Evolutionary conservation across 1,140 invertebrate species (phyloP), one percentile per base, ranked within the genome.

Genomic region (Mya arenaria): DNA sequence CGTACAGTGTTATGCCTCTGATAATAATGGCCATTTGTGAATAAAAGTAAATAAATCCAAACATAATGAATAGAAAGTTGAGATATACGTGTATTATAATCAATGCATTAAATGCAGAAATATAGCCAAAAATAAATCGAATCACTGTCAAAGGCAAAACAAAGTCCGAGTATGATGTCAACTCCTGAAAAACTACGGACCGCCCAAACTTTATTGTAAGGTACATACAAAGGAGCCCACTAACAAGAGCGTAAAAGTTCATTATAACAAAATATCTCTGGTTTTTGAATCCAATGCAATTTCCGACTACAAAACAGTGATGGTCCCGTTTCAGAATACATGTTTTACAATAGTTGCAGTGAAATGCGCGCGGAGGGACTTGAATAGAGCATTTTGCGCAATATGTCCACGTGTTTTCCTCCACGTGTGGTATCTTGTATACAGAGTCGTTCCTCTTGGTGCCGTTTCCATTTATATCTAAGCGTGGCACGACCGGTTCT

Each of bases 271-370:
- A 99, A 91, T 97, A 99, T 87, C 98, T 94, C 87, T 97, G 96
- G 92, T 99, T 99, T 75, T 94, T 94, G 89, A 98, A 96, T 0
- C 98, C 98, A 28, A 99, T 94, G 92, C 98, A 99, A 87, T 95
- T 96, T 10, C 96, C 96, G 28, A 96, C 96, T 91, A 99, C 98
- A 52, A 96, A 95, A 90, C 98, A 99, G 91, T 99, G 98, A 92
- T 99, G 98, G 91, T 99, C 98, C 85, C 98, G 94, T 91, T 97
- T 98, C 6, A 98, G 90, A 52, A 99, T 96, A 89, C 98, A 99
- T 32, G 23, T 65, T 65, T 85, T 60, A 69, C 88, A 89, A 23
- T 83, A 69, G 28, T 83, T 56, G 75, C 88, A 89, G 48, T 89
- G 87, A 56, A 82, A 81, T 10, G 85, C 52, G 34, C 88, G 78